phyloP scores from a whole-genome alignment of 2,113 vertebrate genomes.

The Aegypius monachus region DNA sequence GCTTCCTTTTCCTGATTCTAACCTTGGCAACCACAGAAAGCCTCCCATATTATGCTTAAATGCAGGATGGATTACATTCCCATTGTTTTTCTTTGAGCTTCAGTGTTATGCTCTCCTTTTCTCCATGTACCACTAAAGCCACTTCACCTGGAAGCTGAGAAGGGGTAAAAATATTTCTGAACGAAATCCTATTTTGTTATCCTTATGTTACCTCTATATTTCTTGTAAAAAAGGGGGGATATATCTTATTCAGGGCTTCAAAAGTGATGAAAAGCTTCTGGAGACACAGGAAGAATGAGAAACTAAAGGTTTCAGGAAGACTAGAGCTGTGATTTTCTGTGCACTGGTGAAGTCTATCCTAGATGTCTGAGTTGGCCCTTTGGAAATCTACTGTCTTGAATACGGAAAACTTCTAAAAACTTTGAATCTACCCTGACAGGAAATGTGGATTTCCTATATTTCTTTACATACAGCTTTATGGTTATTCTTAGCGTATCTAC shows the following conservation, averaged over 20 bases:
- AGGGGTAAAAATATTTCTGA: not conserved
- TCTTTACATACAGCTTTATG: not conserved
- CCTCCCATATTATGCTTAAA: not conserved
- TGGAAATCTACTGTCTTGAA: not conserved
- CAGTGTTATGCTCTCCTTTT: not conserved
- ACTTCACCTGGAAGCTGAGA: not conserved
- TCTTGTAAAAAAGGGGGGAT: not conserved
- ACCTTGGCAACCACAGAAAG: not conserved
- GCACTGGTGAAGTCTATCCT: not conserved
- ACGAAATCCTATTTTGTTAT: not conserved
- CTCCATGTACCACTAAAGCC: not conserved
- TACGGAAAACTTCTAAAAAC: not conserved
- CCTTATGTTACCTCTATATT: not conserved
- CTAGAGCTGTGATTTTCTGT: not conserved
- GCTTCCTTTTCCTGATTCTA: not conserved
- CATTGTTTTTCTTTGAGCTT: not conserved
- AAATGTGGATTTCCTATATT: constrained; percentile 33
- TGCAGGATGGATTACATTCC: not conserved
- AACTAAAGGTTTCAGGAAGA: not conserved
- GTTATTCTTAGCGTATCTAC: not conserved
- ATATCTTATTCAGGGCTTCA: not conserved
- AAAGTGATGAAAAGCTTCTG: not conserved
- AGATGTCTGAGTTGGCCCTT: not conserved
- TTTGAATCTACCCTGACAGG: not conserved
- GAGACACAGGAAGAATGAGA: not conserved